phyloP scores from a whole-genome alignment of 2,113 vertebrate species.

The Microcebus griseorufus region DNA sequence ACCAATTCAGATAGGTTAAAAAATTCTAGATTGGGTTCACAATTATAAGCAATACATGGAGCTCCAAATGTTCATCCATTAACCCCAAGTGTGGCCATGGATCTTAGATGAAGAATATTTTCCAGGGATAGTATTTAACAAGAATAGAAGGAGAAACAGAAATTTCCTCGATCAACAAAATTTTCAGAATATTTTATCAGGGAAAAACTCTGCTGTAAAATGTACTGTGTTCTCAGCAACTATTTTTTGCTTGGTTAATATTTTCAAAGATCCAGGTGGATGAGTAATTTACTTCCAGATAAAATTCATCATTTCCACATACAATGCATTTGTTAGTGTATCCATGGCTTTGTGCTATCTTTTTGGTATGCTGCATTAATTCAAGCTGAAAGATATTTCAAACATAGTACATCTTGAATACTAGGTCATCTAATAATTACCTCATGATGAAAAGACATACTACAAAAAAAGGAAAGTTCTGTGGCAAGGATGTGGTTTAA shows the following conservation, averaged over 20 bases:
- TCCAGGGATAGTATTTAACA: neutral
- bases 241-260: conserved; percentile 62
- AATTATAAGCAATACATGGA: neutral
- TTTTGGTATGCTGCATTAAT: conserved; percentile 2
- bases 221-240: conserved; percentile 29
- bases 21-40: too few species aligned
- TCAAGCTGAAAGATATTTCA: conserved; percentile 18
- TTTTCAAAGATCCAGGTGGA: conserved; percentile 21
- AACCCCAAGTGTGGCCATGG: neutral
- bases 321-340: neutral
- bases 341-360: neutral
- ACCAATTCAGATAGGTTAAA: neutral
- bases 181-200: conserved; percentile 28
- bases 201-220: neutral
- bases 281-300: conserved; percentile 45
- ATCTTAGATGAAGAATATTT: neutral
- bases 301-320: conserved; percentile 60
- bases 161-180: neutral
- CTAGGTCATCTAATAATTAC: neutral
- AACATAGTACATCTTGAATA: neutral
- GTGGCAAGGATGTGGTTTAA: neutral
- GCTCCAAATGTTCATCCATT: neutral
- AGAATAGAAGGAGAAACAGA: neutral
- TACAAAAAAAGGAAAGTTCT: neutral
- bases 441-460: neutral